Base-by-base conservation (phyloP, 2,113 vertebrate species). In the Elanoides forficatus region DNA sequence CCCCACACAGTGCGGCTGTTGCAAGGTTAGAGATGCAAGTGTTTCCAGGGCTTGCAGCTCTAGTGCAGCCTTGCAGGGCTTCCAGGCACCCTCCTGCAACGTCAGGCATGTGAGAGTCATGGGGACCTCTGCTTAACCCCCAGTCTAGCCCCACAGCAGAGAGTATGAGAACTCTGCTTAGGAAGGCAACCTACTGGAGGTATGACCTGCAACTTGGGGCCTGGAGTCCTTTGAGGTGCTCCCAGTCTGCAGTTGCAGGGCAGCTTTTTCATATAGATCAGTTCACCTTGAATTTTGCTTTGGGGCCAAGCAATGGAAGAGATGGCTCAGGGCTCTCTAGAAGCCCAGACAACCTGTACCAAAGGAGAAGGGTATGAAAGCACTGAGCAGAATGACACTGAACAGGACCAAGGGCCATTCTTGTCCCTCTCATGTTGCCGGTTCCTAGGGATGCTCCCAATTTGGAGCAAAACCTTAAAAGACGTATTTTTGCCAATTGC, bases 101-200 rank as follows among this genome's bases (percentile, higher is more conserved):
- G 2, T 9, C 53, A 60, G n/a, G 11, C 21, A 40, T 2, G 15
- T 47, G 34, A 13, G 60, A 48, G 19, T 65, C 23, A 13, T n/a
- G 12, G 30, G n/a, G 12, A 42, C 9, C 9, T 50, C 32, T 89
- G 52, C 17, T 81, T 86, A 48, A 32, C 7, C 12, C 18, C 23
- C 10, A 34, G 22, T 17, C 32, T 50, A 36, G 12, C 3, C 3
- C 47, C 42, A 34, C 47, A 81, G 15, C 40, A 91, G 11, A 17
- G 13, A 70, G 6, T 11, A 5, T 12, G 38, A 74, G 70, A 76
- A 13, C 10, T 30, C 27, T 85, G 60, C 27, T 47, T 34, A 23
- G 66, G 32, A 67, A 40, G 38, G 62, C 40, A 81, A 3, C 7
- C 68, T 47, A 0, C 1, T 0, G 1, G 11, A 67, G 32, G 2